Evolutionary conservation across 1,140 invertebrate species (phyloP).

Genomic region (Procambarus clarkii): DNA sequence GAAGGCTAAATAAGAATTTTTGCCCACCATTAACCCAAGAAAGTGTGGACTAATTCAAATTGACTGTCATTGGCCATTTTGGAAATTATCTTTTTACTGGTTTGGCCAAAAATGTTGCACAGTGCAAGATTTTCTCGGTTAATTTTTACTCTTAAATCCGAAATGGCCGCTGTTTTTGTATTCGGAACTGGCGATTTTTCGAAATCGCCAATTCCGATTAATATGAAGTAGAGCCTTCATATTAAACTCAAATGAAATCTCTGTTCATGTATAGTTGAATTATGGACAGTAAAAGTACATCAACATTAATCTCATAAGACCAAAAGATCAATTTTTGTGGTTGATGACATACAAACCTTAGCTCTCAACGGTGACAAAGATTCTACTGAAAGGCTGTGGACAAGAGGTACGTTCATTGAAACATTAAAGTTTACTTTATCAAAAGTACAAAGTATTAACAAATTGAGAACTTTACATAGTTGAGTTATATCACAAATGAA

Average conservation of each 20-base stretch:
- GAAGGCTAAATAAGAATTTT: not conserved
- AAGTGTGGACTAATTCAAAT: slow-evolving; percentile 2
- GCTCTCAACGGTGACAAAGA: too few relatives aligned
- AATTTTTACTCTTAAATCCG: not conserved
- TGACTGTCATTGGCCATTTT: not conserved
- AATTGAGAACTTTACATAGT: not conserved
- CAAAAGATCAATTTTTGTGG: not conserved
- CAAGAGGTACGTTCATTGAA: not conserved
- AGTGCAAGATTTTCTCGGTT: not conserved
- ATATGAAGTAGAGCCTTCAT: not conserved
- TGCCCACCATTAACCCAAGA: not conserved
- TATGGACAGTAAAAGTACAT: too few relatives aligned
- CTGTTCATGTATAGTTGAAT: not conserved
- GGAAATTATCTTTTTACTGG: not conserved
- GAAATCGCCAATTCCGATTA: not conserved
- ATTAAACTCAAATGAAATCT: slow-evolving; percentile 1
- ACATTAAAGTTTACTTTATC: not conserved
- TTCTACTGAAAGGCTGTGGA: not conserved
- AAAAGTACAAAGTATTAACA: not conserved
- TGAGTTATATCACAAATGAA: too few relatives aligned
- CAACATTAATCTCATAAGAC: not conserved
- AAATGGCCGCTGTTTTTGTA: not conserved
- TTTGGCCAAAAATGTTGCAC: slow-evolving; percentile 5
- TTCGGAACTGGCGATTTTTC: not conserved
- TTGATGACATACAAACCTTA: not conserved